Percentiles rank a stretch among this genome's conserved stretches.
Evolutionary conservation across 2,113 vertebrate genomes (phyloP).

Genomic region (Phyllopteryx taeniolatus): DNA sequence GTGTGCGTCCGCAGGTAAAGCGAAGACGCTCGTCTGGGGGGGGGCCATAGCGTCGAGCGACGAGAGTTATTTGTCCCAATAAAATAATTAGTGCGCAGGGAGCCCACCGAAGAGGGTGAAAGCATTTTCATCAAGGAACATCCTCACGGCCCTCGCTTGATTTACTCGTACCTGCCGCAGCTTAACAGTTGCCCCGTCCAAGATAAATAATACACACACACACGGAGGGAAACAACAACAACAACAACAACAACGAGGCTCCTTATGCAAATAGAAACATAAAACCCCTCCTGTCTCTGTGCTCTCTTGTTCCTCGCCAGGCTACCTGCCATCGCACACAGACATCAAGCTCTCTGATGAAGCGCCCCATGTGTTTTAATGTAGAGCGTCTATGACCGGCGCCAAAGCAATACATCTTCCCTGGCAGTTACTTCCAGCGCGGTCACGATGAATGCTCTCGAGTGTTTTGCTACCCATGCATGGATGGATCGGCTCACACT

Average conservation of each 20-base stretch:
- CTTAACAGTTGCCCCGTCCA: conserved; percentile 59
- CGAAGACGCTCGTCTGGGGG: conserved; percentile 13
- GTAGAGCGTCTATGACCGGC: conserved; percentile 67
- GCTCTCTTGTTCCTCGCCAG: conserved; percentile 61
- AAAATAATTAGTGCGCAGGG: conserved; percentile 67
- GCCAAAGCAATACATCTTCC: conserved; percentile 75
- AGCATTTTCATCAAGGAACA: conserved; percentile 68
- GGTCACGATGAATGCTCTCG: conserved; percentile 71
- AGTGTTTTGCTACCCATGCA: conserved; percentile 72
- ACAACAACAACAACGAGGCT: neutral
- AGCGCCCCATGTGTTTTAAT: conserved; percentile 75
- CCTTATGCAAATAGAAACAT: conserved; percentile 60
- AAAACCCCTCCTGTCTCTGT: conserved; percentile 57
- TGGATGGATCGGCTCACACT: conserved; percentile 70
- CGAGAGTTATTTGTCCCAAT: conserved; percentile 68
- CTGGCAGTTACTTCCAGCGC: conserved; percentile 73
- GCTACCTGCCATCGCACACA: conserved; percentile 72
- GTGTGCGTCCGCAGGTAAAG: conserved; percentile 23
- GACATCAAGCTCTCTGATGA: conserved; percentile 73
- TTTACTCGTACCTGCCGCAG: conserved; percentile 51
- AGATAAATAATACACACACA: conserved; percentile 63
- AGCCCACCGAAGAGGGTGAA: conserved; percentile 50
- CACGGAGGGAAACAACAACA: neutral
- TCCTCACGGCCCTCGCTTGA: conserved; percentile 56
- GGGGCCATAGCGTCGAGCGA: conserved; percentile 42